Conservation (phyloP, 1,140 invertebrate species). For the Drosophila lini region DNA sequence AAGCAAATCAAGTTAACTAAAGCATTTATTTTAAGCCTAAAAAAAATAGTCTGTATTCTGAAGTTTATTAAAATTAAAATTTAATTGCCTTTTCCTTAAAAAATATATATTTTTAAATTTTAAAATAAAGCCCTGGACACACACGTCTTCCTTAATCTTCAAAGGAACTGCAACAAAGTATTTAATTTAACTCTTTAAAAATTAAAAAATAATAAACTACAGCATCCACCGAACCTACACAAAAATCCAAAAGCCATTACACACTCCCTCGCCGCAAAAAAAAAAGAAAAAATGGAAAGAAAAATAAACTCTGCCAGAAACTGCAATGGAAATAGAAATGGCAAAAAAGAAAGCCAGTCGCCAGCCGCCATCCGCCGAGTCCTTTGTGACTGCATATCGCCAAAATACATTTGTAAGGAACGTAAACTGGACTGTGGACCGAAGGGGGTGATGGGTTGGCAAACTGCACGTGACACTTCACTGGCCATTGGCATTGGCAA, state of each 20-base stretch:
- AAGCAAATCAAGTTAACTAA: not conserved
- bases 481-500: conserved; percentile 76
- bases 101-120: no score
- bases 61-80: no score
- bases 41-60: no score
- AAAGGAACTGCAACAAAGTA: not conserved
- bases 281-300: not conserved
- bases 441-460: conserved; percentile 13
- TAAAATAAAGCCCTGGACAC: not conserved
- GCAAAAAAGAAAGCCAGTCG: conserved; percentile 29
- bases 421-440: conserved; percentile 5
- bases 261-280: conserved; percentile 15
- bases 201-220: conserved; percentile 12
- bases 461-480: conserved; percentile 77
- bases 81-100: no score
- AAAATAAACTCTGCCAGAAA: conserved; percentile 15
- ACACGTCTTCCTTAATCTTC: not conserved
- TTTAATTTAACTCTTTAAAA: conserved; percentile 21
- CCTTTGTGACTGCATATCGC: conserved; percentile 76
- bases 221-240: not conserved
- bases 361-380: conserved; percentile 44
- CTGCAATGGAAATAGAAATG: conserved; percentile 62
- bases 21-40: not conserved
- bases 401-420: conserved; percentile 39
- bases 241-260: conserved; percentile 72